These are phyloP conservation scores for Caenorhabditis parvicauda DNA, from an alignment of 2,888 invertebrate species.

Conservation along the genomic window DNA sequence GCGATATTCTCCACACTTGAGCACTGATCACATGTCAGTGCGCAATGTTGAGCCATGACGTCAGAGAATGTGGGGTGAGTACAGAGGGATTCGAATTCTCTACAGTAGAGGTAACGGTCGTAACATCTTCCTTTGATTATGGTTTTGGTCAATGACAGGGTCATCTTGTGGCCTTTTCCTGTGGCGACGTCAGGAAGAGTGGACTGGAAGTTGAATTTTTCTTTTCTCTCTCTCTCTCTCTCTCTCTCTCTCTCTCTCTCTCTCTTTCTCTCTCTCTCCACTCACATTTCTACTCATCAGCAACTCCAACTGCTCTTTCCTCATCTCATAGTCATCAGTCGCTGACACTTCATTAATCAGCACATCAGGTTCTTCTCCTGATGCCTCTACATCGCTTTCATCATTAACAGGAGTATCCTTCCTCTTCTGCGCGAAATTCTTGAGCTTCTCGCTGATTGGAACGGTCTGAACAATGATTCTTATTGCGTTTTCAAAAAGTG, in stretches of 20 bases:
- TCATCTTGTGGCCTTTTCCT: constrained; percentile 16
- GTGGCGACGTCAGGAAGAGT: constrained; percentile 23
- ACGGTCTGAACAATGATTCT: too few relatives aligned
- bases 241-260: too few relatives aligned
- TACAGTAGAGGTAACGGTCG: constrained; percentile 49
- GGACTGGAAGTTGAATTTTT: constrained; percentile 12
- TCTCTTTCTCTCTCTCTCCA: not conserved
- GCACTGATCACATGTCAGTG: constrained; percentile 42
- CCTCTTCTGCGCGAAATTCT: constrained; percentile 9
- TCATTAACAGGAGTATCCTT: too few relatives aligned
- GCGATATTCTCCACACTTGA: constrained; percentile 36
- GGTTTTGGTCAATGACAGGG: constrained; percentile 38
- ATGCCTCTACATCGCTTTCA: too few relatives aligned
- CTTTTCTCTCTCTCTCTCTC: too few relatives aligned
- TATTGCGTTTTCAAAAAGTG: not conserved
- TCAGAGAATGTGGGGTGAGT: constrained; percentile 42
- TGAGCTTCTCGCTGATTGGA: constrained; percentile 12
- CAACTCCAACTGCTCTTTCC: constrained; percentile 12
- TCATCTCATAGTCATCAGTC: not conserved
- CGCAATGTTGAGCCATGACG: constrained; percentile 44
- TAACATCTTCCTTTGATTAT: constrained; percentile 44
- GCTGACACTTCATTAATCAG: too few relatives aligned
- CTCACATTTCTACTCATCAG: constrained; percentile 11
- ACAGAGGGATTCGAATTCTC: constrained; percentile 44
- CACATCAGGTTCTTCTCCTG: too few relatives aligned